phyloP scores from a whole-genome alignment of 2,113 vertebrate species.

The Fregetta grallaria region DNA sequence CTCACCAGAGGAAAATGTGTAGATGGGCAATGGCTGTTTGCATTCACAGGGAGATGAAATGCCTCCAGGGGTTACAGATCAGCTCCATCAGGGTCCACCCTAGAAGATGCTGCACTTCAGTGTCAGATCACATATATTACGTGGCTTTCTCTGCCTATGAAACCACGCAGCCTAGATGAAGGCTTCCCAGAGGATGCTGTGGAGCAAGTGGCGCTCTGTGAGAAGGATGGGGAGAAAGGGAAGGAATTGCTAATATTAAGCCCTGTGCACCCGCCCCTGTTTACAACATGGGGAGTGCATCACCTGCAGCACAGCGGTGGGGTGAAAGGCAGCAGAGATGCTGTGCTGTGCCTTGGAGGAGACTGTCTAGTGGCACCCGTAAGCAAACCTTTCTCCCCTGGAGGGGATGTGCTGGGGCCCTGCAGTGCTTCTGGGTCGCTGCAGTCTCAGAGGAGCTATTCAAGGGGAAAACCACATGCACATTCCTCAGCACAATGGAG shows the following conservation, averaged over 20 bases:
- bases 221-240: too few species aligned
- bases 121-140: neutral
- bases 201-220: neutral
- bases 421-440: neutral
- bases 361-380: neutral
- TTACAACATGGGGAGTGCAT: neutral
- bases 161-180: neutral
- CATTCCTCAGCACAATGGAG: conserved; percentile 47
- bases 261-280: neutral
- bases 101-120: neutral
- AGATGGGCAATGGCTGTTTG: neutral
- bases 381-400: neutral
- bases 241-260: neutral
- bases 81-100: neutral
- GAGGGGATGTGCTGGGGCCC: neutral
- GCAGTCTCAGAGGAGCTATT: conserved; percentile 19
- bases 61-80: neutral
- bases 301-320: neutral
- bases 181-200: neutral
- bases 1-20: neutral
- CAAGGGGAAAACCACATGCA: conserved; percentile 20
- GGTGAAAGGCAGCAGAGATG: neutral
- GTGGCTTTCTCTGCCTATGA: neutral
- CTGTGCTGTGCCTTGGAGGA: neutral
- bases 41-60: neutral